A percentile compares a stretch with the other conserved stretches of the same genome.
These are phyloP conservation scores for Parapsyche elsis DNA, from an alignment of 1,140 invertebrate species.

Conservation along the genomic window DNA sequence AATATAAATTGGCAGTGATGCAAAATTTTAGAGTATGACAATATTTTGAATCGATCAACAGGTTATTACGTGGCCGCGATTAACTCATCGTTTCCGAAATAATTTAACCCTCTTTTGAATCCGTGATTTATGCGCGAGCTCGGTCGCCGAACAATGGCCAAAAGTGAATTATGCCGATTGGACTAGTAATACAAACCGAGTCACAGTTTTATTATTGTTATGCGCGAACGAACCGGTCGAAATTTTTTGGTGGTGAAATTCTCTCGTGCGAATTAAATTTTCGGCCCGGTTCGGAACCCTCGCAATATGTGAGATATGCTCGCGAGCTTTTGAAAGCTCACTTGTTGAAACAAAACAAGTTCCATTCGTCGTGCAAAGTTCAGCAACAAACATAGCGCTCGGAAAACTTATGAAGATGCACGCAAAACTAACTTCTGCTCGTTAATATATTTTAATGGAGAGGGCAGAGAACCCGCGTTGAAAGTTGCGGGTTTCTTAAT, in stretches of 20 bases:
- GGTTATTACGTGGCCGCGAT: neutral
- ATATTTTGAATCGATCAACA: neutral
- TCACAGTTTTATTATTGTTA: no score
- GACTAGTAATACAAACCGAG: no score
- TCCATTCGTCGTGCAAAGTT: neutral
- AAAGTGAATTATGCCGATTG: neutral
- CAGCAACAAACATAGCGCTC: neutral
- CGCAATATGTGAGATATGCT: no score
- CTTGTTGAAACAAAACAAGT: neutral
- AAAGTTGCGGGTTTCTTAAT: neutral
- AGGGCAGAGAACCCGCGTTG: neutral
- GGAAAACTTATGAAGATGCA: neutral
- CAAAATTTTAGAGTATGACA: neutral
- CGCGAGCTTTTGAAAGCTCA: no score
- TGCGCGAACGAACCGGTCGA: no score
- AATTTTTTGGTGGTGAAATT: no score
- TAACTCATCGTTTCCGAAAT: neutral
- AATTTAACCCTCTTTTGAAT: neutral
- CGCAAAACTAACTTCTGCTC: neutral
- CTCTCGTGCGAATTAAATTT: no score
- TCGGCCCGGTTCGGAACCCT: no score
- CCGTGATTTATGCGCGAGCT: neutral
- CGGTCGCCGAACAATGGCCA: neutral
- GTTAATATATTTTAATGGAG: slow-evolving; percentile 5
- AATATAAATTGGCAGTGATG: neutral